These are phyloP conservation scores for Myiozetetes cayanensis DNA, from an alignment of 2,113 vertebrate species.

Conservation along the genomic window DNA sequence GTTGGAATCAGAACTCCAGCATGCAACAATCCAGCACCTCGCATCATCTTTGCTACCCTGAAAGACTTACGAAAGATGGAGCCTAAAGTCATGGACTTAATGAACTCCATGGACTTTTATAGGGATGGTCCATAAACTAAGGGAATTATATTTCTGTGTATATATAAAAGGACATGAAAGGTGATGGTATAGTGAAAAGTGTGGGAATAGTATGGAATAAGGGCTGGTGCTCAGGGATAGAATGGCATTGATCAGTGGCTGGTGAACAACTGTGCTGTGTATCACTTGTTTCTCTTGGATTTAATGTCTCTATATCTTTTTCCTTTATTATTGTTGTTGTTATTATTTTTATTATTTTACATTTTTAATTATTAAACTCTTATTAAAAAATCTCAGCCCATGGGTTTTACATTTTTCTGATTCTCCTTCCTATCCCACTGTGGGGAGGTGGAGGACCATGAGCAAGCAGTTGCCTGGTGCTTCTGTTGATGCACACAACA, in stretches of 20 bases:
- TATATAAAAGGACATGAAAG: not conserved
- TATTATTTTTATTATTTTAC: not conserved
- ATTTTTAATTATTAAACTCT: not conserved
- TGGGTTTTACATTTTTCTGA: not conserved
- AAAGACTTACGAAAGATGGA: not conserved
- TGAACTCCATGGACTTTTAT: not conserved
- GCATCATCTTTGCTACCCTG: not conserved
- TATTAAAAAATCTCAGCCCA: not conserved
- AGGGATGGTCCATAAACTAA: not conserved
- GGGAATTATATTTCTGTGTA: not conserved
- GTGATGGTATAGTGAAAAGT: too few relatives aligned
- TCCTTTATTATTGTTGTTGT: not conserved
- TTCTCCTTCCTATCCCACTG: not conserved
- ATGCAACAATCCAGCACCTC: not conserved
- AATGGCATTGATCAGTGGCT: not conserved
- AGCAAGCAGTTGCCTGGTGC: not conserved
- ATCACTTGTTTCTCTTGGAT: not conserved
- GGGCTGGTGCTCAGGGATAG: rapidly evolving
- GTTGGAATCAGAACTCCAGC: not conserved
- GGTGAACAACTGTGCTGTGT: not conserved
- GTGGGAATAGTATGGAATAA: not conserved
- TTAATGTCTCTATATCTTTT: not conserved
- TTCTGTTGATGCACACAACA: not conserved
- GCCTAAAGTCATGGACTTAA: not conserved
- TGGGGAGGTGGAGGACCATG: too few relatives aligned